Percentiles rank a stretch among this genome's conserved stretches.
Evolutionary conservation across 2,797 vertebrate species (phyloP).

Genomic region (Propithecus deckenii): DNA sequence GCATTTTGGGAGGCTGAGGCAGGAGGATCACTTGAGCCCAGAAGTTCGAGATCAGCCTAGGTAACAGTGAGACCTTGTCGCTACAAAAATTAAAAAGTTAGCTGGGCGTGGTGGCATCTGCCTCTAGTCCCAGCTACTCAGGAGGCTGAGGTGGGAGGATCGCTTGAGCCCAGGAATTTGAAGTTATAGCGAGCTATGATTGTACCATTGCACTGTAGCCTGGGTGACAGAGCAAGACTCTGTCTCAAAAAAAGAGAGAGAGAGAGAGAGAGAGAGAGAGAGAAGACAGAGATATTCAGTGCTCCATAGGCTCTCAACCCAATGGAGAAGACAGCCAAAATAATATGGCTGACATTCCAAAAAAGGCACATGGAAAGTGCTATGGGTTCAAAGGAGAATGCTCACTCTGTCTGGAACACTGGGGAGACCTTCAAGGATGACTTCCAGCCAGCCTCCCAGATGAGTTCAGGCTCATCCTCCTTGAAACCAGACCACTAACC

Average conservation of each 20-base stretch:
- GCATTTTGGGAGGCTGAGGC: too few species aligned
- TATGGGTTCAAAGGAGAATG: neutral
- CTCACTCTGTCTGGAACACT: neutral
- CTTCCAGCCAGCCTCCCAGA: neutral
- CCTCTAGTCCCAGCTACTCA: too few species aligned
- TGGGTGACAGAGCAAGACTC: neutral
- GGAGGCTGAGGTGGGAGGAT: too few species aligned
- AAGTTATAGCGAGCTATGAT: neutral
- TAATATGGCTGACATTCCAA: neutral
- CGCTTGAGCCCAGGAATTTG: neutral
- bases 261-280: neutral
- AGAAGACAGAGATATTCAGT: neutral
- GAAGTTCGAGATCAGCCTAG: too few species aligned
- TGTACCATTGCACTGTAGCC: neutral
- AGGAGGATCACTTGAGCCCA: neutral
- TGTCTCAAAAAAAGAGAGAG: neutral
- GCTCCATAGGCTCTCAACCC: neutral
- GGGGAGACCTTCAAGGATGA: neutral
- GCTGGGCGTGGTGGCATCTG: too few species aligned
- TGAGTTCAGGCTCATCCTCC: neutral
- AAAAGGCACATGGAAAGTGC: neutral
- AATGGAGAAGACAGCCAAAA: neutral
- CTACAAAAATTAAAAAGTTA: too few species aligned
- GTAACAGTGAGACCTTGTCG: too few species aligned
- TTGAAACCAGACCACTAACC: neutral